Percentiles rank a stretch among this genome's conserved stretches.
Evolutionary conservation across 2,113 vertebrate genomes (phyloP).

Genomic region (Smithornis capensis): DNA sequence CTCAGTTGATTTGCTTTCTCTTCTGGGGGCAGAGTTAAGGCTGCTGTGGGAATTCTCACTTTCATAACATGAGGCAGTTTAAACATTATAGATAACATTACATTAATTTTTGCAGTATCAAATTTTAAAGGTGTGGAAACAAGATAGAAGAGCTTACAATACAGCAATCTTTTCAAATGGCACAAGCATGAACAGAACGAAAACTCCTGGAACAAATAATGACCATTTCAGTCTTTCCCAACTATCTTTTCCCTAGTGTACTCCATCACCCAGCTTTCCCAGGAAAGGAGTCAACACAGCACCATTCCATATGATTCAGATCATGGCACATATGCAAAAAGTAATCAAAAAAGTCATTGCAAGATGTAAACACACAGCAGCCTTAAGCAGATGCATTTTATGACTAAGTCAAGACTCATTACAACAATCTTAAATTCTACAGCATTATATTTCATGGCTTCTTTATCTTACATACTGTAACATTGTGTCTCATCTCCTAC

Average conservation of each 20-base stretch:
- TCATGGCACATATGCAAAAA: background rate
- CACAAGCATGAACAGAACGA: background rate
- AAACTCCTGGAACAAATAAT: background rate
- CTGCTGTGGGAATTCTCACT: conserved; percentile 41
- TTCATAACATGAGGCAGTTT: background rate
- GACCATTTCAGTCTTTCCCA: background rate
- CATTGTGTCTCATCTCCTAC: background rate
- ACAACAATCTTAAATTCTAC: background rate
- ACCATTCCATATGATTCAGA: background rate
- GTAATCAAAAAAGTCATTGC: background rate
- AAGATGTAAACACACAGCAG: background rate
- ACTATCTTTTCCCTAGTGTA: background rate
- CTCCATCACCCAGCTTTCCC: background rate
- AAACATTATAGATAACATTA: background rate
- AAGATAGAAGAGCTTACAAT: conserved; percentile 2
- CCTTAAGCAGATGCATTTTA: background rate
- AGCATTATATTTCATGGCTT: background rate
- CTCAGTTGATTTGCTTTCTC: background rate
- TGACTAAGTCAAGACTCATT: background rate
- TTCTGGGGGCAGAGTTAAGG: background rate
- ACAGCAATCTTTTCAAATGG: background rate
- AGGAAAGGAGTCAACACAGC: background rate
- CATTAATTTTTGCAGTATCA: conserved; percentile 19
- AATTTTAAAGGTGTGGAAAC: conserved; percentile 8
- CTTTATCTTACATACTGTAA: background rate